phyloP scores from a whole-genome alignment of 1,140 invertebrate species.

The Trichonephila clavata region DNA sequence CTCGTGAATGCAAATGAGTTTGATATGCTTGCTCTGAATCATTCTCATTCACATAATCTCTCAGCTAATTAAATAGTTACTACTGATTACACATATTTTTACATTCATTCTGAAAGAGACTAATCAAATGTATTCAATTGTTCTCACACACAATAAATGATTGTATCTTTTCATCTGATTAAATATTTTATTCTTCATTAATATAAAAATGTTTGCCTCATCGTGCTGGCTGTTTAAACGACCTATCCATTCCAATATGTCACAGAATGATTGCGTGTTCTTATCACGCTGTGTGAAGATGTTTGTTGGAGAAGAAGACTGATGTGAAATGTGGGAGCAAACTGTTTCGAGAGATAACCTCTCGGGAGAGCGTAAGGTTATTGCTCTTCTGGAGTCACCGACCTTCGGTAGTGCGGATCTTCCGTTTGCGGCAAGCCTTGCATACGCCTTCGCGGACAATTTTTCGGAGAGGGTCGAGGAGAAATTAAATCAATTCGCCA shows the following conservation, averaged over 20 bases:
- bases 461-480: background rate
- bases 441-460: background rate
- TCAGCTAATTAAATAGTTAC: background rate
- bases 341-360: slow-evolving; percentile 49
- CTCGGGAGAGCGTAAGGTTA: background rate
- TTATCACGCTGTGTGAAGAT: background rate
- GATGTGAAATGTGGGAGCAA: slow-evolving; percentile 10
- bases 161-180: background rate
- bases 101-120: background rate
- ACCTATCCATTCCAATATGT: background rate
- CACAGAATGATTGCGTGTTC: background rate
- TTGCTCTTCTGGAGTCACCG: slow-evolving; percentile 32
- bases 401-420: background rate
- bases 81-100: background rate
- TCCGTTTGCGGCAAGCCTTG: background rate
- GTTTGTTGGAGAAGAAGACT: background rate
- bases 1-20: no score
- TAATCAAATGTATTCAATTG: background rate
- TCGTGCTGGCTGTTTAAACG: background rate
- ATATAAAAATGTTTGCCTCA: background rate
- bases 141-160: background rate
- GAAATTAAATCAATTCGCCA: background rate
- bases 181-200: background rate
- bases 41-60: background rate
- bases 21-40: no score